phyloP scores from a whole-genome alignment of 2,888 invertebrate genomes.

The Cephus pygmeus region DNA sequence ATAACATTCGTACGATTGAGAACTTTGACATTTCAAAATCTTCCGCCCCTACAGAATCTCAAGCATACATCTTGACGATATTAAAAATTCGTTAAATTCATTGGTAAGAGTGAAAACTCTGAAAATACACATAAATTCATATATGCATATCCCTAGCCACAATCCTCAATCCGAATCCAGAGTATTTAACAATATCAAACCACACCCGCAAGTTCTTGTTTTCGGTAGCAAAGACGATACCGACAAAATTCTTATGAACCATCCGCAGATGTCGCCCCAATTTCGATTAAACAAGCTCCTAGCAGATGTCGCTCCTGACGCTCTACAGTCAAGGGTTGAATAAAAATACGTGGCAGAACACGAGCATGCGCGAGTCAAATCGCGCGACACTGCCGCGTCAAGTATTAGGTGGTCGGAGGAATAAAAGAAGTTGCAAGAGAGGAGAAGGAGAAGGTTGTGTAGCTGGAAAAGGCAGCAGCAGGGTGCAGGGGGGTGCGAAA shows the following conservation, averaged over 20 bases:
- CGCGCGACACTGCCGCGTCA: neutral
- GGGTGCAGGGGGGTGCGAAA: neutral
- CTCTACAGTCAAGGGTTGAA: neutral
- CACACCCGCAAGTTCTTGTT: neutral
- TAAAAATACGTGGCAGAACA: neutral
- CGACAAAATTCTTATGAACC: neutral
- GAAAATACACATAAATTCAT: too few species aligned
- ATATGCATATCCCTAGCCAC: neutral
- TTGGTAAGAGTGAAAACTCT: too few species aligned
- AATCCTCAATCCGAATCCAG: neutral
- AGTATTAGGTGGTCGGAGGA: neutral
- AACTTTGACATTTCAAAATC: neutral
- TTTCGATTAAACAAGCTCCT: neutral
- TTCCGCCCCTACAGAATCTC: neutral
- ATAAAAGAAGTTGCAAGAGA: neutral
- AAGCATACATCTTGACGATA: neutral
- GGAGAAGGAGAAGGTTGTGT: neutral
- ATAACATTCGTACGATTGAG: neutral
- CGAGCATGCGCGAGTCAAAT: neutral
- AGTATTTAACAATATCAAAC: neutral
- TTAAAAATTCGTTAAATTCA: neutral
- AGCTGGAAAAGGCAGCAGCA: neutral
- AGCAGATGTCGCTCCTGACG: neutral
- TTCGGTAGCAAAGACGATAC: neutral
- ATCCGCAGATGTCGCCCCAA: neutral